Base-by-base conservation (phyloP, 2,888 invertebrate species). In the Agrochola macilenta region DNA sequence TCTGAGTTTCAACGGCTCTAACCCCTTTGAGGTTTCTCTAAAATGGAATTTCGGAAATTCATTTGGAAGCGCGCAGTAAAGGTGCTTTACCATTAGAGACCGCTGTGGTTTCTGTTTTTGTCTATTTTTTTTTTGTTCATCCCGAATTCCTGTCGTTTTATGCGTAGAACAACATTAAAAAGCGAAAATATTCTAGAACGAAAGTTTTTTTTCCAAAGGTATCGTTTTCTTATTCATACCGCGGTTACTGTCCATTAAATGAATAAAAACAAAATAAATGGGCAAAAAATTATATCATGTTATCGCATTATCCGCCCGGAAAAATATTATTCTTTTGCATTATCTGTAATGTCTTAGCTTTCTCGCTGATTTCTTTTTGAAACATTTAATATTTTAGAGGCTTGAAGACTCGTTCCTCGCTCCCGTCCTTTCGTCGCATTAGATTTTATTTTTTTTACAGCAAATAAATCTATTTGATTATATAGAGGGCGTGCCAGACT, bases 241-340 rank as follows among this genome's bases (percentile, higher is more conserved):
- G 71, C 68, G 69, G 78, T 85, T 66, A 60, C 69, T 82, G 79
- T 81, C 82, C 85, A 88, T 86, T 85, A 85, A 74, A 74, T 54
- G 76, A 81, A 84, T 82, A 85, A 83, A 87, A 87, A 88, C 68
- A 82, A 88, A 87, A 90, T 83, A 88, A 85, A 83, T 86, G 81
- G 81, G 39, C 52, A 84, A 84, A 86, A 92, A 92, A 91, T 89
- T 85, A 82, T 82, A 88, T 88, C 78, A 86, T 80, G 84, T 87
- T 87, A 86, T 79, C 79, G 73, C 81, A 81, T 84, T 87, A 89
- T 90, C 86, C 70, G 64, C 12, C 39, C 60, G 74, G 60, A 57
- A 76, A 71, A 83, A 58, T 46, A 68, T 65, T 76, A 74, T 84
- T 76, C 39, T 54, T 73, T 66, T 39, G 35, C 60, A 58, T 78